phyloP scores from a whole-genome alignment of 1,140 invertebrate species.

The Tribolium castaneum region DNA sequence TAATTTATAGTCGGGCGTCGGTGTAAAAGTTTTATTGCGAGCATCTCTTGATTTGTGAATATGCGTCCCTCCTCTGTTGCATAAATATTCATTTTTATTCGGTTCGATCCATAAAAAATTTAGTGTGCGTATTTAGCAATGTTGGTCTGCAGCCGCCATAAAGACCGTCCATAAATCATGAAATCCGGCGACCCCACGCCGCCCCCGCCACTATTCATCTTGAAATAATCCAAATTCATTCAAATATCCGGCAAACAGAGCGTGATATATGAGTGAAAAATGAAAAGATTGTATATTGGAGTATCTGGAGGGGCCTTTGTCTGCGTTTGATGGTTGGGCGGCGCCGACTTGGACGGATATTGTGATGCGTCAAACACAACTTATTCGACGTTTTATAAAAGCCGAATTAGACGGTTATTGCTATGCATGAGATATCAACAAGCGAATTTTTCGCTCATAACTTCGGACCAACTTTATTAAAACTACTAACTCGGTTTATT shows the following conservation, averaged over 20 bases:
- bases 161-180: constrained; percentile 4
- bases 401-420: constrained; percentile 35
- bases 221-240: constrained; percentile 42
- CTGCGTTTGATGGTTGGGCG: constrained; percentile 42
- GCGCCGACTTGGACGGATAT: constrained; percentile 26
- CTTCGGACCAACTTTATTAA: constrained; percentile 9
- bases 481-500: constrained; percentile 17
- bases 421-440: constrained; percentile 41
- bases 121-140: not conserved
- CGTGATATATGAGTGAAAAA: constrained; percentile 43
- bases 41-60: not conserved
- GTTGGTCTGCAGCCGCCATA: constrained; percentile 1
- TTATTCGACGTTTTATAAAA: constrained; percentile 33
- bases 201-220: constrained; percentile 23
- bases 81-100: constrained; percentile 18
- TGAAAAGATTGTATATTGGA: constrained; percentile 37
- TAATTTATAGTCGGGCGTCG: not conserved
- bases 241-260: constrained; percentile 38
- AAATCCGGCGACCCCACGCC: not conserved
- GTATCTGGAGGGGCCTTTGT: constrained; percentile 34
- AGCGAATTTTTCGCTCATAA: constrained; percentile 28
- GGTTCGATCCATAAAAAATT: constrained; percentile 10
- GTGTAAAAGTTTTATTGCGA: not conserved
- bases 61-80: not conserved
- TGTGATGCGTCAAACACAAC: constrained; percentile 34